Evolutionary conservation across 37 sponge, comb jelly and placozoan genomes (phyloP), one percentile per base, ranked within the genome.

Genomic region (Bolinopsis microptera): DNA sequence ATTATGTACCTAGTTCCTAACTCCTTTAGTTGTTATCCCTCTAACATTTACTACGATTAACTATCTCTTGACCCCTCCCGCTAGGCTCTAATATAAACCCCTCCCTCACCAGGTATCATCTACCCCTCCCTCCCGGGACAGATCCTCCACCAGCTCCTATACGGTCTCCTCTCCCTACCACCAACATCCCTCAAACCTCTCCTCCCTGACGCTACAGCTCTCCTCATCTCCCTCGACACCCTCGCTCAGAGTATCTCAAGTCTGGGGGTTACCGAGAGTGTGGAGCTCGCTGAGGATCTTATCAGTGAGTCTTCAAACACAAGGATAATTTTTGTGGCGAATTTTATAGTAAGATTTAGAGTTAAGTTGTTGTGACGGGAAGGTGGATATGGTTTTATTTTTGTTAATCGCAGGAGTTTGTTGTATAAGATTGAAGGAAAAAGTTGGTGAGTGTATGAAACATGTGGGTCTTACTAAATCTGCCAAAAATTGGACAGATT

Each of bases 91-190:
- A n/a, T n/a, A n/a, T n/a, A n/a, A n/a, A n/a, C n/a, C n/a, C n/a
- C n/a, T n/a, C n/a, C n/a, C n/a, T n/a, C n/a, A n/a, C n/a, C 90
- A 86, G 90, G 90, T 24, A 41, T 86, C 2, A 22, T 86, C 48
- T 86, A 30, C 90, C 90, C 90, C 0, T 86, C 90, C 32, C 90
- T 86, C 2, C 90, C 90, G 0, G 90, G 90, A 86, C 90, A 86
- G 30, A 86, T 86, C 61, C 90, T 86, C 1, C 90, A 86, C 61
- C 90, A 86, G 48, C 90, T 86, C 26, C 26, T 86, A 0, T 86
- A 41, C 61, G 90, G 90, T 3, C 32, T 86, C 25, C 48, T 86
- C 30, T 86, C 38, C 22, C 90, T 86, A 8, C 35, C 80, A 34
- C 83, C 83, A 33, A 24, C 90, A 25, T 86, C 90, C 61, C 90